Evolutionary conservation across 2,113 vertebrate species (phyloP), one percentile per base, ranked within the genome.

Genomic region (Oreotrochilus melanogaster): DNA sequence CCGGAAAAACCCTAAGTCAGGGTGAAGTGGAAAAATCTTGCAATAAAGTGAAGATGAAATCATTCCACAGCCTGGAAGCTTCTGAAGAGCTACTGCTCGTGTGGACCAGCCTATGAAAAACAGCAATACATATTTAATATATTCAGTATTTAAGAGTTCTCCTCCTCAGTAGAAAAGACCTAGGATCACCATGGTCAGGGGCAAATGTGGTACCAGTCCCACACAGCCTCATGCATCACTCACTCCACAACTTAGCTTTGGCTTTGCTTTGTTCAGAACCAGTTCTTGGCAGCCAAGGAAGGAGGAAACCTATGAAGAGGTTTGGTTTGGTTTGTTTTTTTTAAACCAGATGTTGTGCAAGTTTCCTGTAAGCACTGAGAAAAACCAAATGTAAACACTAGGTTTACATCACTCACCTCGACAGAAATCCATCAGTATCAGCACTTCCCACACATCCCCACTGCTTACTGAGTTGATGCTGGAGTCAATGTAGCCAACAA

Each of bases 381-480:
- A 19, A 15, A 17, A 53, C 18, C 50, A 71, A 45, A 37, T 2
- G 16, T 2, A 18, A 11, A 56, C 57, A 39, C 19, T 2, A 11
- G 9, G 31, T 19, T 30, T 30, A 42, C 35, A 37, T 37, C 31
- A 96, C 98, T 98, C 96, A 99, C 99, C 99, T 97, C 99, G 97
- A 96, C 99, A 99, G 97, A 99, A 99, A 96, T 99, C 99, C 99
- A 99, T 99, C 42, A 99, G 97, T 92, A 99, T 99, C 84, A 99
- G 98, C 90, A 99, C 99, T 85, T 99, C 99, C 99, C 99, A 99
- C 15, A 99, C 99, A 5, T 99, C 99, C 2, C 99, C 99, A 0
- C 99, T 98, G 96, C 99, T 99, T 5, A 99, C 98, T 4, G 98
- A 98, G 73, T 99, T 98, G 94, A 99, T 99, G 84, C 99, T 99